Conservation (phyloP, 2,888 invertebrate species). For the Tuta absoluta region DNA sequence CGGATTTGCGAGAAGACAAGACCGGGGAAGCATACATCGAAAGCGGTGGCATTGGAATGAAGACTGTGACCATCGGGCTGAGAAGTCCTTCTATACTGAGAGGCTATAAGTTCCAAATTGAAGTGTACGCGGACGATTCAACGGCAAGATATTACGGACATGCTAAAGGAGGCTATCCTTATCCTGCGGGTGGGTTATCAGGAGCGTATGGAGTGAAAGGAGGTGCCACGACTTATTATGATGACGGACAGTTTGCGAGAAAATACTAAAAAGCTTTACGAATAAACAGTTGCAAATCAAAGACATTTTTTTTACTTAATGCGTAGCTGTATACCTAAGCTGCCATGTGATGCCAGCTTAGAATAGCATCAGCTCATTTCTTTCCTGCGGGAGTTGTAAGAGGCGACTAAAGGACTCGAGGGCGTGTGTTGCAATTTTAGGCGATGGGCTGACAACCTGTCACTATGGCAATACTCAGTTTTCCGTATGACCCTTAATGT, state of each 20-base stretch:
- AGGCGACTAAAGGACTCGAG: no score
- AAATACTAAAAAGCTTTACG: constrained; percentile 5
- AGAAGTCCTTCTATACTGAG: constrained; percentile 61
- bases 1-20: constrained; percentile 61
- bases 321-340: no score
- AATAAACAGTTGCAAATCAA: background rate
- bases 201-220: constrained; percentile 9
- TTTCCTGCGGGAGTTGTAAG: no score
- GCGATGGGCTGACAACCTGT: no score
- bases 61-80: constrained; percentile 58
- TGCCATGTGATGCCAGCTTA: no score
- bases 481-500: no score
- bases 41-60: constrained; percentile 62
- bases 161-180: constrained; percentile 11
- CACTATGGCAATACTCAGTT: no score
- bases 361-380: no score
- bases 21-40: constrained; percentile 60
- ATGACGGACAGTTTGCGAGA: constrained; percentile 15
- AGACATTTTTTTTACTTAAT: background rate
- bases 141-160: constrained; percentile 26
- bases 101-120: constrained; percentile 66
- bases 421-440: no score
- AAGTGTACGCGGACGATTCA: constrained; percentile 60
- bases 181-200: background rate
- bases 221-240: constrained; percentile 4